Conservation (phyloP, 64 coral and sea anemone genomes). For the Montipora cactus region DNA sequence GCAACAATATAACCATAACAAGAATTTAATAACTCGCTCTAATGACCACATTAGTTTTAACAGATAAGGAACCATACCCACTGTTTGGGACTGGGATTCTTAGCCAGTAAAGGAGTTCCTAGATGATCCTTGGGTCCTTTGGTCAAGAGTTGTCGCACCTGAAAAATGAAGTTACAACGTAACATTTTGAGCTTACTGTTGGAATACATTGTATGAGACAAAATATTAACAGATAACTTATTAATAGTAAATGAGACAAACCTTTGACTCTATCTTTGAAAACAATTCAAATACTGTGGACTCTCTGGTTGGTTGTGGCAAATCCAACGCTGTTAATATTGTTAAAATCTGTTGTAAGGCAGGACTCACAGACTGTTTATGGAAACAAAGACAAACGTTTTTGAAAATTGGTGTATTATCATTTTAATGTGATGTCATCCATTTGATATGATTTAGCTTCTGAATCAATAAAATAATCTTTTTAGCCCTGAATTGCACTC, state of each 20-base stretch:
- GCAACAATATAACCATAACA: too few relatives aligned
- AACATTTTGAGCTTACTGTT: too few relatives aligned
- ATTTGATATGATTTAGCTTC: too few relatives aligned
- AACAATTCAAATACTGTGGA: conserved; percentile 85
- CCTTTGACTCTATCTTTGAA: conserved; percentile 94
- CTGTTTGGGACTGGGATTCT: conserved; percentile 75
- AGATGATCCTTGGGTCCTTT: conserved; percentile 82
- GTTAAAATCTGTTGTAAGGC: conserved; percentile 66
- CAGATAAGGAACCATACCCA: conserved; percentile 72
- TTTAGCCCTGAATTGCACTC: too few relatives aligned
- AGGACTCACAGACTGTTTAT: conserved; percentile 74
- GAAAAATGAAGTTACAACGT: not conserved
- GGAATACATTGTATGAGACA: too few relatives aligned
- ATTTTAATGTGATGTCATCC: too few relatives aligned
- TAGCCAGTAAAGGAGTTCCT: conserved; percentile 81
- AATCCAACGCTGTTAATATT: conserved; percentile 78
- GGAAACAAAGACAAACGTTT: not conserved
- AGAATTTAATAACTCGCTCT: too few relatives aligned
- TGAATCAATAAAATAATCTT: too few relatives aligned
- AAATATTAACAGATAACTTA: too few relatives aligned
- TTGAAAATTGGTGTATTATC: too few relatives aligned
- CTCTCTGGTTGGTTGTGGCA: conserved; percentile 78
- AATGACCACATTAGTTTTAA: not conserved
- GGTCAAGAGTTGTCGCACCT: conserved; percentile 77
- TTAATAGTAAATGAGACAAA: not conserved